Percentiles rank a stretch among this genome's conserved stretches.
These are phyloP conservation scores for Agriopis aurantiaria DNA, from an alignment of 2,888 invertebrate species.

Conservation along the genomic window DNA sequence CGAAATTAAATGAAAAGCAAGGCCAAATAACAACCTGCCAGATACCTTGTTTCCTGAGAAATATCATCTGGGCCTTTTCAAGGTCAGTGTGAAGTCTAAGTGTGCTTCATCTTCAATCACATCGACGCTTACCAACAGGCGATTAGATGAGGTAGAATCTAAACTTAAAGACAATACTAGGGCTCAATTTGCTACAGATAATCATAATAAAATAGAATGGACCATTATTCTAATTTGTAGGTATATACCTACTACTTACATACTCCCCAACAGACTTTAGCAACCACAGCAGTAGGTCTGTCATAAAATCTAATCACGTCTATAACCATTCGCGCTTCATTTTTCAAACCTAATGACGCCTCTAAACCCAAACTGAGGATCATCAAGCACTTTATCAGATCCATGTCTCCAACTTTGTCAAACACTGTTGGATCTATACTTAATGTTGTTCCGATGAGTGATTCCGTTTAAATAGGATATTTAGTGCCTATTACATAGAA, in stretches of 20 bases:
- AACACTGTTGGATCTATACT: background rate
- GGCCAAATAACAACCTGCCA: no score
- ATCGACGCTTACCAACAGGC: no score
- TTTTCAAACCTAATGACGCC: constrained; percentile 19
- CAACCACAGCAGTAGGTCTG: constrained; percentile 59
- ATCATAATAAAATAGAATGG: background rate
- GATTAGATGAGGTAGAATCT: no score
- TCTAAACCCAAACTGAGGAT: constrained; percentile 12
- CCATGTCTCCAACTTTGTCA: background rate
- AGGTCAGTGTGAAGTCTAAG: no score
- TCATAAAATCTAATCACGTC: constrained; percentile 62
- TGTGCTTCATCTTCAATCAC: no score
- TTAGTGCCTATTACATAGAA: background rate
- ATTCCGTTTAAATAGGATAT: background rate
- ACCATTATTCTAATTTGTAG: background rate
- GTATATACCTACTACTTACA: constrained; percentile 56
- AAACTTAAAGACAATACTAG: no score
- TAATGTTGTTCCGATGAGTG: background rate
- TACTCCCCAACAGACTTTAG: constrained; percentile 61
- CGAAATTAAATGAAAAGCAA: no score
- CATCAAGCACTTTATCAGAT: background rate
- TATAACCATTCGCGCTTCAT: constrained; percentile 58
- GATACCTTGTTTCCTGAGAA: no score
- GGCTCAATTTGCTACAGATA: no score
- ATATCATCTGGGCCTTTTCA: no score